Evolutionary conservation across 2,113 vertebrate genomes (phyloP).

Genomic region (Scartelaos histophorus): DNA sequence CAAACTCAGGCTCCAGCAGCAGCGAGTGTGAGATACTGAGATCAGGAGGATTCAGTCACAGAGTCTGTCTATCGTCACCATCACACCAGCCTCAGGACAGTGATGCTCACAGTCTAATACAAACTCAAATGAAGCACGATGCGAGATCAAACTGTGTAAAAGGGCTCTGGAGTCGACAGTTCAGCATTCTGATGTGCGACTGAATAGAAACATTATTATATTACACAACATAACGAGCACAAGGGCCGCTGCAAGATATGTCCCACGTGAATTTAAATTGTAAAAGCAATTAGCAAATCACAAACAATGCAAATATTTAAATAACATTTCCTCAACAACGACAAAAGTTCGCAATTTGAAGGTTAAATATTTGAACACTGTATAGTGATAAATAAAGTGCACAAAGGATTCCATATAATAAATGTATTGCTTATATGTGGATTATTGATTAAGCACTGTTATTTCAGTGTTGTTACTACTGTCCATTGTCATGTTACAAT

Average conservation of each 20-base stretch:
- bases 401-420: too few relatives aligned
- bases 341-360: too few relatives aligned
- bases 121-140: neutral
- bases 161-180: neutral
- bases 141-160: neutral
- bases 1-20: neutral
- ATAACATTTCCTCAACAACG: too few relatives aligned
- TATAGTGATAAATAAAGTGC: too few relatives aligned
- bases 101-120: neutral
- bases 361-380: too few relatives aligned
- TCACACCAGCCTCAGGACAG: neutral
- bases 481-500: too few relatives aligned
- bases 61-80: slow-evolving; percentile 1
- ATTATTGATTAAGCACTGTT: neutral
- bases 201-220: too few relatives aligned
- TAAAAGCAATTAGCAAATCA: too few relatives aligned
- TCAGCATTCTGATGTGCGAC: neutral
- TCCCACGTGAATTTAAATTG: too few relatives aligned
- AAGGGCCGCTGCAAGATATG: too few relatives aligned
- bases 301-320: too few relatives aligned
- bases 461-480: neutral
- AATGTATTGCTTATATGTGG: neutral
- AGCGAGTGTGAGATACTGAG: slow-evolving; percentile 19
- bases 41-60: slow-evolving; percentile 19
- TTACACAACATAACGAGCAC: too few relatives aligned